These are phyloP conservation scores for Pharmacophagus antenor DNA, from an alignment of 2,888 invertebrate species.

Conservation along the genomic window DNA sequence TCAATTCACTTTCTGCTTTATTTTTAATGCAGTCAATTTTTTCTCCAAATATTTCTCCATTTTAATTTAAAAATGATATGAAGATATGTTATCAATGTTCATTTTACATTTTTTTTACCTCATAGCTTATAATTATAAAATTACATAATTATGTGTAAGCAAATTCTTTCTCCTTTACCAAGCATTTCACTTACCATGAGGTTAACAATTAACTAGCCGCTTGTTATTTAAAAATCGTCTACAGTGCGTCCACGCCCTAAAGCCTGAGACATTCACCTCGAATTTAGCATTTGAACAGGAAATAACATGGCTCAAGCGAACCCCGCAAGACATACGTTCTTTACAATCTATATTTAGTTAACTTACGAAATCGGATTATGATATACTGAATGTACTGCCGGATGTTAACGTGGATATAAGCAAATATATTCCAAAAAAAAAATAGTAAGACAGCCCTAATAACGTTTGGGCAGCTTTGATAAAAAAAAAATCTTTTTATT, in stretches of 20 bases:
- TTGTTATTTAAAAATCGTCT: not conserved
- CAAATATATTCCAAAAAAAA: too few relatives aligned
- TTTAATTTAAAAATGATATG: too few relatives aligned
- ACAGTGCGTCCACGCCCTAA: constrained; percentile 6
- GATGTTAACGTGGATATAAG: too few relatives aligned
- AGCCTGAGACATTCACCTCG: constrained; percentile 18
- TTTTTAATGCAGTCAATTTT: too few relatives aligned
- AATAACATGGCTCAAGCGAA: constrained; percentile 22
- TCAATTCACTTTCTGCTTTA: too few relatives aligned
- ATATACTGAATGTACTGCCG: not conserved
- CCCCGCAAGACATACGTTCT: constrained; percentile 11
- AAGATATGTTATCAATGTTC: too few relatives aligned
- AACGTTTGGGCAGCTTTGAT: too few relatives aligned
- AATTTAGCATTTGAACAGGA: constrained; percentile 27
- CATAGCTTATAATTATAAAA: too few relatives aligned
- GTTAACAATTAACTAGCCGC: not conserved
- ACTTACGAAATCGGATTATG: constrained; percentile 1
- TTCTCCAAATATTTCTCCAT: too few relatives aligned
- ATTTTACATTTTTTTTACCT: too few relatives aligned
- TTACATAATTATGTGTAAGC: not conserved
- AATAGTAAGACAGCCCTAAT: too few relatives aligned
- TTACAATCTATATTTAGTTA: constrained; percentile 11
- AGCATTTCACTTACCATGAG: not conserved
- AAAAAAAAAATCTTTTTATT: too few relatives aligned
- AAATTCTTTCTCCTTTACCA: not conserved